A percentile compares a stretch with the other conserved stretches of the same genome.
Evolutionary conservation across 1,140 invertebrate genomes (phyloP).

Genomic region (Orius insidiosus): DNA sequence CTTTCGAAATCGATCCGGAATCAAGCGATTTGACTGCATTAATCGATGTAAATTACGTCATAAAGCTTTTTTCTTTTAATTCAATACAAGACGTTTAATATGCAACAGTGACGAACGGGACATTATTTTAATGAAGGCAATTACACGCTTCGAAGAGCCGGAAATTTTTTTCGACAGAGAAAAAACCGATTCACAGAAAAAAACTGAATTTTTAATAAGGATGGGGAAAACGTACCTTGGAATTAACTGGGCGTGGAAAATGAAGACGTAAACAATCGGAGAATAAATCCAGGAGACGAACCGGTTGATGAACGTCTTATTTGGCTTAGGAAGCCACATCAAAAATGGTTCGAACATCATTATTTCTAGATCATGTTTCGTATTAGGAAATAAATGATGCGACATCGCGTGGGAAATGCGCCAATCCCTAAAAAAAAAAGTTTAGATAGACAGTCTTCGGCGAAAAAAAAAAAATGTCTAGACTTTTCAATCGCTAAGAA

Average conservation of each 20-base stretch:
- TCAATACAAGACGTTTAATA: too few relatives aligned
- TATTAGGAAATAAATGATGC: slow-evolving; percentile 68
- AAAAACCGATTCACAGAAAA: slow-evolving; percentile 2
- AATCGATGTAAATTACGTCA: background rate
- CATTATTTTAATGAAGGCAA: too few relatives aligned
- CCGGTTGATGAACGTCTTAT: slow-evolving; percentile 27
- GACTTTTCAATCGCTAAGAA: too few relatives aligned
- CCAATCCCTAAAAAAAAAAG: slow-evolving; percentile 38
- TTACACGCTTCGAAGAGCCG: too few relatives aligned
- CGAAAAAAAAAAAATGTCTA: too few relatives aligned
- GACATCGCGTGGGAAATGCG: slow-evolving; percentile 57
- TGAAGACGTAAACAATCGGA: slow-evolving; percentile 30
- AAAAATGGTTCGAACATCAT: slow-evolving; percentile 50
- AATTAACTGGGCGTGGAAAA: slow-evolving; percentile 27
- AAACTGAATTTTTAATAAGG: background rate
- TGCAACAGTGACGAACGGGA: too few relatives aligned
- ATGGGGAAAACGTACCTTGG: slow-evolving; percentile 32
- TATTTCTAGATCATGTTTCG: slow-evolving; percentile 56
- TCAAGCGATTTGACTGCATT: background rate
- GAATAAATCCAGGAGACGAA: slow-evolving; percentile 30
- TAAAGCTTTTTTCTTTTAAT: too few relatives aligned
- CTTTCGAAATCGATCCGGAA: too few relatives aligned
- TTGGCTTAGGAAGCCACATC: slow-evolving; percentile 38
- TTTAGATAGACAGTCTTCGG: too few relatives aligned
- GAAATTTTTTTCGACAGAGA: too few relatives aligned